Conservation (phyloP, 2,888 invertebrate genomes). For the Brachyptera putata region DNA sequence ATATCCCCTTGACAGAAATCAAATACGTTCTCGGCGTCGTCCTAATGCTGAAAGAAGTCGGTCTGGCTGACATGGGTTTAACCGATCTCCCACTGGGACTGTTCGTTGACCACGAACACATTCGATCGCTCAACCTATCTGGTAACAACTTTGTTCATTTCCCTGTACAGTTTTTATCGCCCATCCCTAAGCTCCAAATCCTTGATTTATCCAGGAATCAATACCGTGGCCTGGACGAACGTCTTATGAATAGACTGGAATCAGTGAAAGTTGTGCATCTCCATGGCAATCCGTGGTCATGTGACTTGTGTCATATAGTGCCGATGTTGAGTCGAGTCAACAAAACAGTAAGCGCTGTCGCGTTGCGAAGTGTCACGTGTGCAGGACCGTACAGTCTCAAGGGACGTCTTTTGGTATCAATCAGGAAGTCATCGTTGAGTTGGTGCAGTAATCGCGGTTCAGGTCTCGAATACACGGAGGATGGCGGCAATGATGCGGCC, state of each 20-base stretch:
- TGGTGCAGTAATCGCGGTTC: constrained; percentile 52
- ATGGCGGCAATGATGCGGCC: constrained; percentile 39
- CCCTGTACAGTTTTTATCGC: constrained; percentile 53
- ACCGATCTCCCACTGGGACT: constrained; percentile 54
- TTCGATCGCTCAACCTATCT: constrained; percentile 66
- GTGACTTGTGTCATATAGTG: constrained; percentile 60
- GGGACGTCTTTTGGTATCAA: constrained; percentile 45
- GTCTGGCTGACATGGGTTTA: constrained; percentile 57
- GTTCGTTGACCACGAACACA: constrained; percentile 55
- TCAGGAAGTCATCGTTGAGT: constrained; percentile 44
- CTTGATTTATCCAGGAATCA: constrained; percentile 72
- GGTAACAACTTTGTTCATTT: constrained; percentile 62
- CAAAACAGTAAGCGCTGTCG: constrained; percentile 50
- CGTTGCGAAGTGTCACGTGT: constrained; percentile 54
- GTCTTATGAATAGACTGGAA: constrained; percentile 55
- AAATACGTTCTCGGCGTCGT: constrained; percentile 52
- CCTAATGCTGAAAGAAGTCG: constrained; percentile 54
- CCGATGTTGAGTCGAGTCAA: constrained; percentile 55
- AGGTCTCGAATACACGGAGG: constrained; percentile 44
- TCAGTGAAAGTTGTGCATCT: constrained; percentile 53
- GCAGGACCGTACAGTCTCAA: constrained; percentile 54
- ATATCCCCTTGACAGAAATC: constrained; percentile 53
- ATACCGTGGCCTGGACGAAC: constrained; percentile 58
- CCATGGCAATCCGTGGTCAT: constrained; percentile 63
- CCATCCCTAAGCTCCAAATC: constrained; percentile 55